These are phyloP conservation scores for Meiosimyza decipiens DNA, from an alignment of 2,888 invertebrate genomes.

Conservation along the genomic window DNA sequence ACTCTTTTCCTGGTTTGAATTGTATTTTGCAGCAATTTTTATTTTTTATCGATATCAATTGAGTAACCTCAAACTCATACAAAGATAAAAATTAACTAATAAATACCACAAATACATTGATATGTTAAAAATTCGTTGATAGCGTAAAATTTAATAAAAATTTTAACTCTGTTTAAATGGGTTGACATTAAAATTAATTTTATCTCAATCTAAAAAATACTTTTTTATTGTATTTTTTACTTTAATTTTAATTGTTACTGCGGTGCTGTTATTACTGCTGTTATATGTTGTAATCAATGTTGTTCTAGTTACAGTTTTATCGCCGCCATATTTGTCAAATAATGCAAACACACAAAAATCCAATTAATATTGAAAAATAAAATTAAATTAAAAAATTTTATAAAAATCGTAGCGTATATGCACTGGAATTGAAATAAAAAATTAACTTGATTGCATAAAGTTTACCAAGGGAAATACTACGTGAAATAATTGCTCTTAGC, in stretches of 20 bases:
- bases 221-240: not conserved
- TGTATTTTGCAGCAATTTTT: too few relatives aligned
- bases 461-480: conserved; percentile 11
- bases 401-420: conserved; percentile 6
- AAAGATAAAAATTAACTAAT: not conserved
- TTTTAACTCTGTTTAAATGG: conserved; percentile 12
- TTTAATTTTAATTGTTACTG: not conserved
- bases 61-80: too few relatives aligned
- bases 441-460: conserved; percentile 34
- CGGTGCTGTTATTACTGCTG: not conserved
- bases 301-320: conserved; percentile 19
- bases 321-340: conserved; percentile 32
- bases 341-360: conserved; percentile 45
- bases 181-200: conserved; percentile 51
- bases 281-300: not conserved
- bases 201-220: conserved; percentile 35
- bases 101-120: not conserved
- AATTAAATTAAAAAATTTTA: conserved; percentile 31
- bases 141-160: conserved; percentile 17
- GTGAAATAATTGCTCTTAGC: conserved; percentile 14
- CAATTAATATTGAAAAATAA: conserved; percentile 52
- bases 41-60: too few relatives aligned
- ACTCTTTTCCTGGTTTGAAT: too few relatives aligned
- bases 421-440: conserved; percentile 45
- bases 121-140: not conserved